A percentile compares a stretch with the other conserved stretches of the same genome.
These are phyloP conservation scores for Drosophila sulfurigaster DNA, from an alignment of 1,140 invertebrate genomes.

Conservation along the genomic window DNA sequence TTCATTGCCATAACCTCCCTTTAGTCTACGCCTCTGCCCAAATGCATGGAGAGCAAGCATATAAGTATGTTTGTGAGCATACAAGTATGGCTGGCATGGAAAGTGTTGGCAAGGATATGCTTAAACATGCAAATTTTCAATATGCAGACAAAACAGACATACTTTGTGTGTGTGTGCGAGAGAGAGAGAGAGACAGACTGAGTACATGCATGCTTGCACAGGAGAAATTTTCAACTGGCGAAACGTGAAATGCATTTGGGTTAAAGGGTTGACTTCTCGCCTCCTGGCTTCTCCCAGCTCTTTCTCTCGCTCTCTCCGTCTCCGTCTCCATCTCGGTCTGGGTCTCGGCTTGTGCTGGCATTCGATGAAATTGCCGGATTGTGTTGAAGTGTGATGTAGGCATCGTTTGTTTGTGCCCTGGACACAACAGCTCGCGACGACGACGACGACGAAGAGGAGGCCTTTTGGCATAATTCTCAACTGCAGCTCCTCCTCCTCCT, in stretches of 20 bases:
- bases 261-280: conserved; percentile 36
- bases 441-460: conserved; percentile 13
- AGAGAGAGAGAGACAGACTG: conserved; percentile 1
- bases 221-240: conserved; percentile 61
- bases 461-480: conserved; percentile 72
- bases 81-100: conserved; percentile 62
- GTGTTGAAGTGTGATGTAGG: conserved; percentile 84
- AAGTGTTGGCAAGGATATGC: conserved; percentile 83
- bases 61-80: background rate
- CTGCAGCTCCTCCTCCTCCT: background rate
- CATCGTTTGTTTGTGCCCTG: conserved; percentile 78
- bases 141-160: conserved; percentile 78
- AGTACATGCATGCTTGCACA: conserved; percentile 74
- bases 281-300: conserved; percentile 14
- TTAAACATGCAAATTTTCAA: conserved; percentile 84
- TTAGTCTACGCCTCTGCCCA: background rate
- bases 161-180: background rate
- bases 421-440: conserved; percentile 43
- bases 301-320: background rate
- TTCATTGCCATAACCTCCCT: background rate
- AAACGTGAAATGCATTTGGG: conserved; percentile 78
- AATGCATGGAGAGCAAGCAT: conserved; percentile 5
- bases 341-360: conserved; percentile 35
- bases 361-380: conserved; percentile 82
- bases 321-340: background rate